These are phyloP conservation scores for Paragorgia papillata DNA, from an alignment of 92 coral and sea anemone species.

Conservation along the genomic window DNA sequence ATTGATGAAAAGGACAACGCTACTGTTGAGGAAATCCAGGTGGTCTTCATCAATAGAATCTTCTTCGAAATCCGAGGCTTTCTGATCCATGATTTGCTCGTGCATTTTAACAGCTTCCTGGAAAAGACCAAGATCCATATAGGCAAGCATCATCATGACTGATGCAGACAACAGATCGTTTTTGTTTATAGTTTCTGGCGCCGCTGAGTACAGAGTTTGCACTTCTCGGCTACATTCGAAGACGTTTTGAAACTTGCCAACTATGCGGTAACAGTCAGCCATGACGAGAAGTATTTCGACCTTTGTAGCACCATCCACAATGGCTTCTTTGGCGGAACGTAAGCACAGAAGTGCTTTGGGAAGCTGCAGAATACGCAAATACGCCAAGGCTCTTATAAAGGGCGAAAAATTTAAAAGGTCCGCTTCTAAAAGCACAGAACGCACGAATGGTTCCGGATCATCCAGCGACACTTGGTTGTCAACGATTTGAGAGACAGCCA, in stretches of 20 bases:
- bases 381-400: neutral
- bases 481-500: slow-evolving; percentile 17
- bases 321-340: slow-evolving; percentile 18
- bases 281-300: slow-evolving; percentile 19
- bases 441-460: neutral
- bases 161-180: slow-evolving; percentile 2
- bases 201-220: neutral
- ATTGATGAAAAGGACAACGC: slow-evolving; percentile 28
- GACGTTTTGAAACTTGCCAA: slow-evolving; percentile 31
- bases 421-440: neutral
- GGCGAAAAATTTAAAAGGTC: slow-evolving; percentile 14
- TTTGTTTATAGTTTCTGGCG: slow-evolving; percentile 7
- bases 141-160: slow-evolving; percentile 8
- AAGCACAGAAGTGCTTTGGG: slow-evolving; percentile 29
- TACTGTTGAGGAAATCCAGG: slow-evolving; percentile 23
- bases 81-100: slow-evolving; percentile 3
- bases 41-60: neutral
- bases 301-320: neutral
- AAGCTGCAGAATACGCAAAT: slow-evolving; percentile 26
- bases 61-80: neutral
- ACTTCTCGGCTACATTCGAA: slow-evolving; percentile 21
- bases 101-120: slow-evolving; percentile 29
- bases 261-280: too few relatives aligned
- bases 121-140: slow-evolving; percentile 27
- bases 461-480: neutral